These are phyloP conservation scores for Callionymus lyra DNA, from an alignment of 2,113 vertebrate species.

Conservation along the genomic window DNA sequence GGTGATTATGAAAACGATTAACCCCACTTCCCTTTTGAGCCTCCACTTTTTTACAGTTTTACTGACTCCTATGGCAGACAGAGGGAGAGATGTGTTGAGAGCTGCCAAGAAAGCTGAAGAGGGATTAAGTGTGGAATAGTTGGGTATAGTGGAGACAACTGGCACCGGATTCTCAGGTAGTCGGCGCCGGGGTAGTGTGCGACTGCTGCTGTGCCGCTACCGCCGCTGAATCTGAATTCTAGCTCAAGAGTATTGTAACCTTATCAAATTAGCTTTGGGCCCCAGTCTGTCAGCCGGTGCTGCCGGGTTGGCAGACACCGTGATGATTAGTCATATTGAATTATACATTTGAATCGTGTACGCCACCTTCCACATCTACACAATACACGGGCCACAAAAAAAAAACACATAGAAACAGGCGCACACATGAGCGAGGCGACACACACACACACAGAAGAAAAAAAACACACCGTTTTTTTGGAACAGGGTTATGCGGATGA, in stretches of 20 bases:
- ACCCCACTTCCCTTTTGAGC: slow-evolving; percentile 15
- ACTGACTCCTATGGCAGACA: slow-evolving; percentile 8
- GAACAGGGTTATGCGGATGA: slow-evolving; percentile 64
- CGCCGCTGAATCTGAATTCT: slow-evolving; percentile 41
- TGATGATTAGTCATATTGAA: slow-evolving; percentile 74
- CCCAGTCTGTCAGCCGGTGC: slow-evolving; percentile 63
- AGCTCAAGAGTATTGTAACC: slow-evolving; percentile 61
- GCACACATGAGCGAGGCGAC: slow-evolving; percentile 14
- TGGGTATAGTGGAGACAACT: slow-evolving; percentile 25
- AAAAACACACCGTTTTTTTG: slow-evolving; percentile 49
- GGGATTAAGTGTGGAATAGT: slow-evolving; percentile 25
- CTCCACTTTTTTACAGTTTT: slow-evolving; percentile 13
- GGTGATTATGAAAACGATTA: slow-evolving; percentile 39
- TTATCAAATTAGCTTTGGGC: slow-evolving; percentile 68
- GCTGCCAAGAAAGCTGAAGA: slow-evolving; percentile 26
- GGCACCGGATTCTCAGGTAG: slow-evolving; percentile 44
- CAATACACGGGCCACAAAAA: slow-evolving; percentile 40
- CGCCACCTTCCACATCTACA: slow-evolving; percentile 52
- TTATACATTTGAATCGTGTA: slow-evolving; percentile 68
- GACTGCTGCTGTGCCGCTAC: slow-evolving; percentile 20
- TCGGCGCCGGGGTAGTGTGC: slow-evolving; percentile 5
- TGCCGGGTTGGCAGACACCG: slow-evolving; percentile 63
- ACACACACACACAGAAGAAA: slow-evolving; percentile 13
- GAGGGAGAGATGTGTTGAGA: slow-evolving; percentile 10
- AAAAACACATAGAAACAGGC: slow-evolving; percentile 15